These are phyloP conservation scores for Corapipo altera DNA, from an alignment of 2,113 vertebrate species.

Conservation along the genomic window DNA sequence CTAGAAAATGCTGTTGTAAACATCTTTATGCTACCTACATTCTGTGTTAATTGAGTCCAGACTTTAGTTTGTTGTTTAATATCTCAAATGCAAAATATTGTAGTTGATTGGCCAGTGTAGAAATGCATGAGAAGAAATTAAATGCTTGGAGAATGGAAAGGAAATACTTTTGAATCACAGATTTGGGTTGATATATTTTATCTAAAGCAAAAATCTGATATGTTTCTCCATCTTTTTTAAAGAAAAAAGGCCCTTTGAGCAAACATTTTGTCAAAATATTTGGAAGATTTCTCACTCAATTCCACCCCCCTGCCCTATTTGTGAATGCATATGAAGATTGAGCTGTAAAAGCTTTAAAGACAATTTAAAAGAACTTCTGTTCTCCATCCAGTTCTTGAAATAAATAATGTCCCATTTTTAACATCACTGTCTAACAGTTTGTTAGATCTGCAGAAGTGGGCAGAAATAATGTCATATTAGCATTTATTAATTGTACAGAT, in stretches of 20 bases:
- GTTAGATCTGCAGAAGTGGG: accelerated
- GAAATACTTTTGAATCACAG: not conserved
- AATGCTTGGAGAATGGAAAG: not conserved
- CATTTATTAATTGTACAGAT: not conserved
- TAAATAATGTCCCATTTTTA: not conserved
- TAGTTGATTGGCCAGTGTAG: not conserved
- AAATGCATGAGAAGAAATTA: not conserved
- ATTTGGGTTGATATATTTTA: not conserved
- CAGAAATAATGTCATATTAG: not conserved
- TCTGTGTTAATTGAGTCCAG: not conserved
- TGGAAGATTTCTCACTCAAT: not conserved
- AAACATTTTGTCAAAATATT: not conserved
- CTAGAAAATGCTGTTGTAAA: not conserved
- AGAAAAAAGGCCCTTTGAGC: not conserved
- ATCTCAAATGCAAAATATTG: not conserved
- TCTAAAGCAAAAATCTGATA: not conserved
- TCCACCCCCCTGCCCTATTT: not conserved
- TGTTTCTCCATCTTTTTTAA: accelerated
- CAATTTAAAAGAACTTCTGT: not conserved
- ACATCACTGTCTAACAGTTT: not conserved
- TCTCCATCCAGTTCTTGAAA: not conserved
- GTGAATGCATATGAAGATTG: not conserved
- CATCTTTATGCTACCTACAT: not conserved
- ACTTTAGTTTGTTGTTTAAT: not conserved
- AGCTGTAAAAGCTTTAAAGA: not conserved